Evolutionary conservation across 2,797 vertebrate species (phyloP).

Genomic region (Buceros bicornis): DNA sequence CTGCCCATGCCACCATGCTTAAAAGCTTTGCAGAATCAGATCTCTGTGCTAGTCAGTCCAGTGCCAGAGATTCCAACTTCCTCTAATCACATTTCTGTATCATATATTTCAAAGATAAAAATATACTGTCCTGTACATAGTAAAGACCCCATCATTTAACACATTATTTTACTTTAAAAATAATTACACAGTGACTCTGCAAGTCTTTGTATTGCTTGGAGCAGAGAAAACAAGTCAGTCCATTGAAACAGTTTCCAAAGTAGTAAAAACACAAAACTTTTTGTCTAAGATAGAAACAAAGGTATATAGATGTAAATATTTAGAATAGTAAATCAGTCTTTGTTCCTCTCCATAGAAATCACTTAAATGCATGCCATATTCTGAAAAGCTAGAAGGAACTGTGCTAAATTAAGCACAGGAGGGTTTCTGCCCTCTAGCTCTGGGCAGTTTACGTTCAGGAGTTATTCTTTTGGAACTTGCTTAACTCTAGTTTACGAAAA

Average conservation of each 20-base stretch:
- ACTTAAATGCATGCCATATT: not conserved
- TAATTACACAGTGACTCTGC: not conserved
- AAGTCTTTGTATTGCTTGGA: not conserved
- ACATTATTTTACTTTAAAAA: not conserved
- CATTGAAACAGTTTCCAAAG: not conserved
- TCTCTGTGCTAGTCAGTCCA: not conserved
- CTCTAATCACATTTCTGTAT: not conserved
- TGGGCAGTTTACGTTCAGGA: not conserved
- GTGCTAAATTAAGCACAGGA: slow-evolving; percentile 11
- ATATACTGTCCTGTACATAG: not conserved
- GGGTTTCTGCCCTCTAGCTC: not conserved
- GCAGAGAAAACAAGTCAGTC: not conserved
- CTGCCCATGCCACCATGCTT: slow-evolving; percentile 59
- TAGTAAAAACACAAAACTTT: not conserved
- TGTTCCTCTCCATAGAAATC: not conserved
- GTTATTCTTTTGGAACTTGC: not conserved
- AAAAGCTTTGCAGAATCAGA: slow-evolving; percentile 50
- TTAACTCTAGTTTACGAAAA: not conserved
- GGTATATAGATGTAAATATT: not conserved
- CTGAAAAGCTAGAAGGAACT: slow-evolving; percentile 18
- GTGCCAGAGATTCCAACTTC: not conserved
- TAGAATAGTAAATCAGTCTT: not conserved
- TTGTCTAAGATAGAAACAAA: not conserved
- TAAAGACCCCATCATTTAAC: not conserved
- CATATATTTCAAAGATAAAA: not conserved